phyloP scores from a whole-genome alignment of 1,140 invertebrate species.

The Wasmannia auropunctata region DNA sequence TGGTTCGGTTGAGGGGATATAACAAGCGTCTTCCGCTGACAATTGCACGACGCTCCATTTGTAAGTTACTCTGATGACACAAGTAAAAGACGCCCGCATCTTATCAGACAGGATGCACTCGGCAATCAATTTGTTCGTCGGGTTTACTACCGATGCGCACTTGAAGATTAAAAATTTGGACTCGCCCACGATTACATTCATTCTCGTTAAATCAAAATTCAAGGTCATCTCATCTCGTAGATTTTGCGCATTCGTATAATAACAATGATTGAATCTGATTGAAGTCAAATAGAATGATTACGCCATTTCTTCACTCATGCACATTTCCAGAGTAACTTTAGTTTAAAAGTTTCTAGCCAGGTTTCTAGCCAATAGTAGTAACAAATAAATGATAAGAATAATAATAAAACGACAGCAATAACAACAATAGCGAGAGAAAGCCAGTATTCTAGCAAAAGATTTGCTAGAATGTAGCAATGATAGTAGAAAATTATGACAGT shows the following conservation, averaged over 20 bases:
- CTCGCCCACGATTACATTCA: background rate
- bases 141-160: background rate
- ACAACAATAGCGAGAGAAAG: background rate
- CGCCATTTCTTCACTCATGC: background rate
- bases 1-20: conserved; percentile 76
- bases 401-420: background rate
- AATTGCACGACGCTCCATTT: conserved; percentile 80
- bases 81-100: conserved; percentile 76
- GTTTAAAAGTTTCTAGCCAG: background rate
- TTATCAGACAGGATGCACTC: conserved; percentile 76
- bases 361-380: background rate
- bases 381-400: background rate
- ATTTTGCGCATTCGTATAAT: conserved; percentile 19
- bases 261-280: conserved; percentile 16
- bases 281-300: conserved; percentile 12
- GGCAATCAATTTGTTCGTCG: conserved; percentile 76
- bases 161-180: conserved; percentile 9
- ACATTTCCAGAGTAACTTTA: background rate
- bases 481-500: background rate
- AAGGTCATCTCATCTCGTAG: conserved; percentile 1
- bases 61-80: conserved; percentile 79
- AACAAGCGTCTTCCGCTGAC: conserved; percentile 83
- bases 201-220: background rate
- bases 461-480: background rate
- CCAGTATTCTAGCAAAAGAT: background rate